Evolutionary conservation across 2,113 vertebrate species (phyloP).

Genomic region (Tachysurus vachellii): DNA sequence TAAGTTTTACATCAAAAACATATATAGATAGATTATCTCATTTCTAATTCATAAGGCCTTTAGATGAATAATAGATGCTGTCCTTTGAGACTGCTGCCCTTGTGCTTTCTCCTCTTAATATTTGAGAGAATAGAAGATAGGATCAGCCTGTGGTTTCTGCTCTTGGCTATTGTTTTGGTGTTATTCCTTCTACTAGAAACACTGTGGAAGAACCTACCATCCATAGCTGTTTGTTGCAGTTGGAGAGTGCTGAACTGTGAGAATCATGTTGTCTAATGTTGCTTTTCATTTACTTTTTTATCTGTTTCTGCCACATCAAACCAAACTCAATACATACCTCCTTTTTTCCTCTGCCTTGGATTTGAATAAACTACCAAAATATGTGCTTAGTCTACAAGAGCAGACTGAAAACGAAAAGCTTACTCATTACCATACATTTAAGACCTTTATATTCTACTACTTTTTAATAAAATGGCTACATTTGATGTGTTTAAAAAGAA

Average conservation of each 20-base stretch:
- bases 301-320: background rate
- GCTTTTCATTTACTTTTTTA: background rate
- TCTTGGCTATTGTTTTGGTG: conserved; percentile 55
- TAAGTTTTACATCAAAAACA: conserved; percentile 62
- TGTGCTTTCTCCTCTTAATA: conserved; percentile 58
- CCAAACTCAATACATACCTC: background rate
- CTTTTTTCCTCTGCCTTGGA: background rate
- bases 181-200: conserved; percentile 42
- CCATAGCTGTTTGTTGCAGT: background rate
- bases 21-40: conserved; percentile 68
- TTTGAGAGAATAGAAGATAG: conserved; percentile 65
- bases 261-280: conserved; percentile 1
- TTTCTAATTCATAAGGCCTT: conserved; percentile 72
- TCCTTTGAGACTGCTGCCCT: conserved; percentile 69
- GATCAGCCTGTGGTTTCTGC: conserved; percentile 59
- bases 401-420: background rate
- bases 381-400: background rate
- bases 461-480: conserved; percentile 53
- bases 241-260: background rate
- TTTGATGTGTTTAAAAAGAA: conserved; percentile 35
- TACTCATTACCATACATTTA: conserved; percentile 54
- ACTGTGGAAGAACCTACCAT: conserved; percentile 5
- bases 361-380: background rate
- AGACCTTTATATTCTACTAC: conserved; percentile 45
- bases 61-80: conserved; percentile 74